phyloP scores from a whole-genome alignment of 2,888 invertebrate genomes.

The Trachelus iudaicus region DNA sequence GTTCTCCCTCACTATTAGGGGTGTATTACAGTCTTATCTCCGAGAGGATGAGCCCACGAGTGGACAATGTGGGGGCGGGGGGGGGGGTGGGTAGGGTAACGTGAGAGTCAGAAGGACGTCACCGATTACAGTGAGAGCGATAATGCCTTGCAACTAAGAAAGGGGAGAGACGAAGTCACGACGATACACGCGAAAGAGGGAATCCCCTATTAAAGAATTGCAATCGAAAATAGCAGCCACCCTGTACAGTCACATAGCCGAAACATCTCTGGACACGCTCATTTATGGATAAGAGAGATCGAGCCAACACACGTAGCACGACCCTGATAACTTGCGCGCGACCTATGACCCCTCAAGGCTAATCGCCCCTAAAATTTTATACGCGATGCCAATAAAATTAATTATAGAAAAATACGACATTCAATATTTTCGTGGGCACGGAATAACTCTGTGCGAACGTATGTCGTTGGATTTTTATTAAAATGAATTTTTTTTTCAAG shows the following conservation, averaged over 20 bases:
- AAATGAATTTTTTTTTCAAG: not conserved
- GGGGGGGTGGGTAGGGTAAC: not conserved
- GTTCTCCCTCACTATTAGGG: constrained; percentile 59
- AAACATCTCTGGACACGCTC: not conserved
- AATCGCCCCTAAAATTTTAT: not conserved
- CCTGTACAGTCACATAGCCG: not conserved
- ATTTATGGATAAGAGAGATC: not conserved
- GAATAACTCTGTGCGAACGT: not conserved
- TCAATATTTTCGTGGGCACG: not conserved
- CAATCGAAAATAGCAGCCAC: not conserved
- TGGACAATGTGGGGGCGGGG: not conserved
- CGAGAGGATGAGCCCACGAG: not conserved
- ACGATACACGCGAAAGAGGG: not conserved
- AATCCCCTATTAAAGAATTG: no score
- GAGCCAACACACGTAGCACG: not conserved
- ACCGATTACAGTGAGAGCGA: not conserved
- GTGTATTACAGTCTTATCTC: constrained; percentile 44
- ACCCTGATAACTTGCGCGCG: not conserved
- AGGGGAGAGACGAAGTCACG: not conserved
- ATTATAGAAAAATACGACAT: not conserved
- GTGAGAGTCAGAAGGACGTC: not conserved
- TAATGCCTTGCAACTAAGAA: not conserved
- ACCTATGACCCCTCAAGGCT: not conserved
- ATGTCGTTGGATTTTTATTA: not conserved
- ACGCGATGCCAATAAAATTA: not conserved